Base-by-base conservation (phyloP, 2,888 invertebrate species). In the Diplolepis rosae region DNA sequence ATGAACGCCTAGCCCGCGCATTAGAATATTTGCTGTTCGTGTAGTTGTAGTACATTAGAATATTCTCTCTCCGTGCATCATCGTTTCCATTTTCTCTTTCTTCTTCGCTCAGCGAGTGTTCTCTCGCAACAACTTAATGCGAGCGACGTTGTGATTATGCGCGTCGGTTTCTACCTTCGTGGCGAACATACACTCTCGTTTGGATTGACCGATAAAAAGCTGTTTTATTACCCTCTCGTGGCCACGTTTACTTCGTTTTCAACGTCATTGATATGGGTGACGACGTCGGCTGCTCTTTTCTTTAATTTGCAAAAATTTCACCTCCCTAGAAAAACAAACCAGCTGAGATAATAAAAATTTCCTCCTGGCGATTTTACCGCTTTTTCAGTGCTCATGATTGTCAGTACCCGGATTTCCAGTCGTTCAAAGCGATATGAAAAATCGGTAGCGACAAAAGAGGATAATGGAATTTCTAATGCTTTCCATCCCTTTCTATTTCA, bases 1-100 rank as follows among this genome's bases (percentile, higher is more conserved):
- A 85, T 79, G 83, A 81, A 84, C 84, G 83, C 84, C 82, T 78
- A 84, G 80, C 85, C 84, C 81, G 83, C 79, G 76, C 78, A 79
- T 82, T 85, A 83, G 84, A 85, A 84, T 85, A 85, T 85, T 82
- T 80, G 79, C 83, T 81, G 80, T 79, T 77, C 80, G 73, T 61
- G 77, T 78, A 82, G 82, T n/a, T n/a, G 35, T 18, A 35, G 39
- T 61, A 39, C 61, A 61, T 61, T 85, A 84, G 85, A 85, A 84
- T 85, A 85, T 85, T 82, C 81, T 79, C 82, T 81, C 80, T 79
- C 77, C 80, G 73, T 82, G 78, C 82, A 61, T 61, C 61, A 61
- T 61, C 61, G 39, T 61, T 61, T 61, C 61, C 61, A 39, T 54
- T 54, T 61, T 42, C 39, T 42, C 39, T 68, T 71, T 68, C 51